Evolutionary conservation across 2,113 vertebrate genomes (phyloP).

Genomic region (Cacatua alba): DNA sequence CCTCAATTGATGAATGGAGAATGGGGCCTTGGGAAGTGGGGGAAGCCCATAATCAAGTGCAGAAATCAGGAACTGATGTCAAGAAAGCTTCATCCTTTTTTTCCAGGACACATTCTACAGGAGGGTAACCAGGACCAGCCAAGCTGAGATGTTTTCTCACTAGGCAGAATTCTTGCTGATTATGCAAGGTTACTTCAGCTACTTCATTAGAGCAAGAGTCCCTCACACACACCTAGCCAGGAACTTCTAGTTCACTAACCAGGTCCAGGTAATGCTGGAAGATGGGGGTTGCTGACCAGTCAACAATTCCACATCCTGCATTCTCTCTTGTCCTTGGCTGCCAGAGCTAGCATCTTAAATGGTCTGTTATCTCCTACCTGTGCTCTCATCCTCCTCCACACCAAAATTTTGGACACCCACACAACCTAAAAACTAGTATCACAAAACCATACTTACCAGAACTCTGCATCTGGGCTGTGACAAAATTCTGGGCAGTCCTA

Average conservation of each 20-base stretch:
- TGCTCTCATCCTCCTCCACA: not conserved
- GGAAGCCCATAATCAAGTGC: not conserved
- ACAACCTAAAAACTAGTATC: not conserved
- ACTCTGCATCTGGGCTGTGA: not conserved
- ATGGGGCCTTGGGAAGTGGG: not conserved
- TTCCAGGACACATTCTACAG: not conserved
- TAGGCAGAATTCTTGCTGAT: not conserved
- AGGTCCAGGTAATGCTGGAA: not conserved
- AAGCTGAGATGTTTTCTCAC: not conserved
- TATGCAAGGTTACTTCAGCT: not conserved
- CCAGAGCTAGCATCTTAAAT: not conserved
- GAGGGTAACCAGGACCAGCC: not conserved
- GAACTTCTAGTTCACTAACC: not conserved
- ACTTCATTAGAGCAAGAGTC: not conserved
- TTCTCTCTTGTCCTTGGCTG: not conserved
- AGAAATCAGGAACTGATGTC: not conserved
- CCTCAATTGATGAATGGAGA: not conserved
- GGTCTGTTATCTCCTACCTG: not conserved
- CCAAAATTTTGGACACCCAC: not conserved
- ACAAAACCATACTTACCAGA: not conserved
- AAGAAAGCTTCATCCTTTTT: not conserved
- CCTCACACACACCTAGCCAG: not conserved
- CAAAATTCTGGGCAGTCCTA: not conserved
- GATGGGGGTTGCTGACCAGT: not conserved
- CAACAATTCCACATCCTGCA: not conserved